Percentiles rank a stretch among this genome's conserved stretches.
Conservation (phyloP, 1,140 invertebrate genomes). For the Sitophilus oryzae region DNA sequence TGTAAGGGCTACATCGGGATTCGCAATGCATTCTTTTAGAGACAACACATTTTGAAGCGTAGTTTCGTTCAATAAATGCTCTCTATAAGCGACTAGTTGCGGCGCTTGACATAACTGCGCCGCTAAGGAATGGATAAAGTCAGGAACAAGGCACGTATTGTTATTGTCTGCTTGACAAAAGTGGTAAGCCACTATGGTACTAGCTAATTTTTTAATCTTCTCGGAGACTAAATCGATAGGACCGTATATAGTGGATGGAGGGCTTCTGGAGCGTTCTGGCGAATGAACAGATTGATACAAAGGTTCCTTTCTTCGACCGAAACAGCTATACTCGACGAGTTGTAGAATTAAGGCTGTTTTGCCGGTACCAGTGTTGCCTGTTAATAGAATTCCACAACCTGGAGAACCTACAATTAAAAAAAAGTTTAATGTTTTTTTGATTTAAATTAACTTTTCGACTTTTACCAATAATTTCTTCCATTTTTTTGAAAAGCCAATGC, state of each 20-base stretch:
- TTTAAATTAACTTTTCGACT: background rate
- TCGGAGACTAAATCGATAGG: conserved; percentile 47
- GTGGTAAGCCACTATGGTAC: conserved; percentile 87
- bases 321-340: conserved; percentile 87
- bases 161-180: conserved; percentile 93
- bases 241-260: conserved; percentile 44
- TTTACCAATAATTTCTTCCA: conserved; percentile 59
- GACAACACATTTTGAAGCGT: conserved; percentile 71
- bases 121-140: conserved; percentile 89
- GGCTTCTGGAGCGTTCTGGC: conserved; percentile 39
- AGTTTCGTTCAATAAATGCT: conserved; percentile 77
- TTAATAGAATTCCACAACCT: conserved; percentile 61
- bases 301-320: conserved; percentile 67
- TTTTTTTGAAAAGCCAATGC: conserved; percentile 81
- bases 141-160: conserved; percentile 85
- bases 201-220: conserved; percentile 59
- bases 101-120: conserved; percentile 87
- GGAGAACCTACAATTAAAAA: conserved; percentile 42
- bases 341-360: conserved; percentile 90
- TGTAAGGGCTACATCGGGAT: conserved; percentile 76
- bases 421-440: background rate
- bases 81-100: conserved; percentile 76
- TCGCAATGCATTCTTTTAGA: conserved; percentile 83
- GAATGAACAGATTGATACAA: conserved; percentile 39
- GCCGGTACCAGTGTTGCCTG: conserved; percentile 74